Evolutionary conservation across 92 coral and sea anemone genomes (phyloP), one percentile per base, ranked within the genome.

Genomic region (Desmophyllum pertusum): DNA sequence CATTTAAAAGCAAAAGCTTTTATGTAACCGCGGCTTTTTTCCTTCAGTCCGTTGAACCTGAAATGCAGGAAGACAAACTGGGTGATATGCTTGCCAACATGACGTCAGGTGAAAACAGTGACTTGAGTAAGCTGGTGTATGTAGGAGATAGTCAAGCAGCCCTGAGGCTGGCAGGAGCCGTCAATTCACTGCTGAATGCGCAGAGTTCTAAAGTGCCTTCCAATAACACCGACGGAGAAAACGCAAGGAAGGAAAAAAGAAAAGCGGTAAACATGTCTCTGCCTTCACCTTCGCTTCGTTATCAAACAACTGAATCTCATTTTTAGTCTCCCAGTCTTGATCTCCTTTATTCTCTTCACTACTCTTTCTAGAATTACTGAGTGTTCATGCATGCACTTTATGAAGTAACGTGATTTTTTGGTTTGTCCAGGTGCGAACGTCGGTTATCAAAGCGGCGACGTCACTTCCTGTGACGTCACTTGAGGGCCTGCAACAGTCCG

Each of bases 51-150:
- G 35, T 77, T 40, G 84, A 81, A 48, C 92, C 92, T 6, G 15
- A 88, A 42, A 70, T 88, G 42, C 61, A 77, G 27, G 89, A 65
- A 15, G 82, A 79, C 19, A 38, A 84, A 45, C 80, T 88, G 52
- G 66, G 72, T 63, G 71, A 81, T 31, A 88, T 59, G 41, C 69
- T 88, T 33, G 48, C 89, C 21, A 72, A 85, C 82, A 78, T 88
- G 92, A 88, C 89, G 2, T 85, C 89, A 25, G 92, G 92, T 0
- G 72, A 84, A 30, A 73, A 79, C 77, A 88, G 79, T 71, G 80
- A 77, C 5, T 31, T 88, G 46, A 74, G 50, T 36, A 62, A 46
- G 21, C 76, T 88, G 69, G 70, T 85, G 69, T 65, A 71, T 59
- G 59, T 79, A 25, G 92, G 89, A 27, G 84, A 88, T 45, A 52